These are phyloP conservation scores for Elysia chlorotica DNA, from an alignment of 1,140 invertebrate genomes.

Conservation along the genomic window DNA sequence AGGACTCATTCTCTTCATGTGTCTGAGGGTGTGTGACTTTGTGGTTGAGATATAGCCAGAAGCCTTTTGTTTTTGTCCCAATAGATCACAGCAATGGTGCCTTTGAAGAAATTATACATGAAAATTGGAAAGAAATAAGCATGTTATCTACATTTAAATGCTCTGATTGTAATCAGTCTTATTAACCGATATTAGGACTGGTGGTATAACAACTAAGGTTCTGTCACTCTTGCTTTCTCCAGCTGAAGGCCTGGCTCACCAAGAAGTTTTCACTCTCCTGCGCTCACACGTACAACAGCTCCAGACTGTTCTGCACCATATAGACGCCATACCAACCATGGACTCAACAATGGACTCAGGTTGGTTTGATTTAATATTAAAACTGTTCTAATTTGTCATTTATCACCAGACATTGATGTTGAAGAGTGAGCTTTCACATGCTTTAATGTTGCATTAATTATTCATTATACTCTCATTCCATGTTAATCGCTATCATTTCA, in stretches of 20 bases:
- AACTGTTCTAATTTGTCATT: background rate
- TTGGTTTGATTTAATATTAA: background rate
- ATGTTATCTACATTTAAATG: too few relatives aligned
- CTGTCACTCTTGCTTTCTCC: background rate
- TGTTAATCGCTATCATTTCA: too few relatives aligned
- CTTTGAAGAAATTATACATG: too few relatives aligned
- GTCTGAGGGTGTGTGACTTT: too few relatives aligned
- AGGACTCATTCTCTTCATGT: too few relatives aligned
- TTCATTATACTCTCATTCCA: too few relatives aligned
- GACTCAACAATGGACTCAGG: background rate
- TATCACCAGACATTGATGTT: background rate
- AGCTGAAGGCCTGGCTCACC: conserved; percentile 29
- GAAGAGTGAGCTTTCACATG: background rate
- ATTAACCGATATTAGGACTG: background rate
- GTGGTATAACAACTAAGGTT: too few relatives aligned
- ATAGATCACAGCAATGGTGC: too few relatives aligned
- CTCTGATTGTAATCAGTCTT: background rate
- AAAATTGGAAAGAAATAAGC: too few relatives aligned
- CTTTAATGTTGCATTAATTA: too few relatives aligned
- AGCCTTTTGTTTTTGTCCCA: too few relatives aligned
- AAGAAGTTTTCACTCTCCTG: conserved; percentile 28
- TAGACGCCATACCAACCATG: background rate
- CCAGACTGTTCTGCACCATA: conserved; percentile 10
- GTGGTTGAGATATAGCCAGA: too few relatives aligned
- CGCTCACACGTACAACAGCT: conserved; percentile 27